Conservation (phyloP, 2,113 vertebrate species). For the Prunella fulvescens region DNA sequence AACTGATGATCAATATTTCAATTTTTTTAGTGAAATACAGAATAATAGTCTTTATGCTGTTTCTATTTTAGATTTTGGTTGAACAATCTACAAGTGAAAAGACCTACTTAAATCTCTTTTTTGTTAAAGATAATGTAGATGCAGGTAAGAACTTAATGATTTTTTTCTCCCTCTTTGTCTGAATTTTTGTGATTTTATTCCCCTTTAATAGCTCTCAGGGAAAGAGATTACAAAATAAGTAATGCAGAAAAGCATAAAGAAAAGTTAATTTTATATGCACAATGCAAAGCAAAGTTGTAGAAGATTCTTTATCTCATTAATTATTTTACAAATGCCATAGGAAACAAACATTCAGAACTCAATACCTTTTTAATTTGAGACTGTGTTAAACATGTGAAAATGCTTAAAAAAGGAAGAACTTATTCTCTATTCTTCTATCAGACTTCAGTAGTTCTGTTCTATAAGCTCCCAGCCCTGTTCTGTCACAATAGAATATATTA, state of each 20-base stretch:
- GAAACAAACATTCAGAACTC: neutral
- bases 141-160: conserved; percentile 70
- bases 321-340: neutral
- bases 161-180: neutral
- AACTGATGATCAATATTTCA: neutral
- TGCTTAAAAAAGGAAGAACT: neutral
- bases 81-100: conserved; percentile 63
- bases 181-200: neutral
- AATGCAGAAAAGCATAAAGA: neutral
- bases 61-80: conserved; percentile 76
- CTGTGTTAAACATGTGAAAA: neutral
- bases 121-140: conserved; percentile 75
- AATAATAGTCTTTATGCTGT: neutral
- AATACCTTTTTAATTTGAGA: neutral
- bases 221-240: neutral
- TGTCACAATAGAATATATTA: neutral
- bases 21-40: neutral
- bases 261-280: neutral
- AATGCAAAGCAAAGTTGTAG: neutral
- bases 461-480: neutral
- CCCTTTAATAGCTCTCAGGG: neutral
- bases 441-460: neutral
- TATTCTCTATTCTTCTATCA: neutral
- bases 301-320: neutral
- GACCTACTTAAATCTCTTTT: conserved; percentile 80